Evolutionary conservation across 2,888 invertebrate genomes (phyloP).

Genomic region (Galeopsomyia nigrocyanea): DNA sequence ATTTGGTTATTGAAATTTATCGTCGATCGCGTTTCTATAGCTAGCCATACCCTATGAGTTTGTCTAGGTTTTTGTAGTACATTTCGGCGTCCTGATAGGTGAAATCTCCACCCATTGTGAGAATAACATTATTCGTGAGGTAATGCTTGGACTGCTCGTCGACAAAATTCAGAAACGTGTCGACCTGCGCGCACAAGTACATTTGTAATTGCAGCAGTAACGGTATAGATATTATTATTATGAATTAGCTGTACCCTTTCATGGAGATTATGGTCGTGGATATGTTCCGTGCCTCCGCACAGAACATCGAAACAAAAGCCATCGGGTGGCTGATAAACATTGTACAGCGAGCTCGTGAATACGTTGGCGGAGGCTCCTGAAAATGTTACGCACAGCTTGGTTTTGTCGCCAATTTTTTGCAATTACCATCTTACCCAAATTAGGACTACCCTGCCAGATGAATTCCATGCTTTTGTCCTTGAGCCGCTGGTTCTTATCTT

Average conservation of each 20-base stretch:
- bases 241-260: conserved; percentile 71
- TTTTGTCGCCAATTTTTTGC: too few relatives aligned
- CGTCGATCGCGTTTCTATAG: too few relatives aligned
- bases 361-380: conserved; percentile 77
- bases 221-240: too few relatives aligned
- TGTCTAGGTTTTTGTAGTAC: conserved; percentile 89
- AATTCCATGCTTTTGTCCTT: conserved; percentile 80
- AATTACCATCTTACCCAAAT: conserved; percentile 76
- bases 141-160: conserved; percentile 73
- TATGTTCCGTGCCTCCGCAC: conserved; percentile 83
- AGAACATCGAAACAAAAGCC: conserved; percentile 95
- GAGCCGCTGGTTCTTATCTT: conserved; percentile 80
- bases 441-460: conserved; percentile 84
- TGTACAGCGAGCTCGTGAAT: conserved; percentile 87
- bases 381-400: not conserved
- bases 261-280: conserved; percentile 91
- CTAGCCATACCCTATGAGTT: conserved; percentile 85
- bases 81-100: conserved; percentile 85
- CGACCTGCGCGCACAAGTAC: conserved; percentile 60
- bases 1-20: too few relatives aligned
- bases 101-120: conserved; percentile 95
- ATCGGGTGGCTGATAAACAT: conserved; percentile 86
- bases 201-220: too few relatives aligned
- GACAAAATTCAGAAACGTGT: conserved; percentile 73
- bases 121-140: conserved; percentile 80